phyloP scores from a whole-genome alignment of 1,140 invertebrate genomes.

The Drosophila varians region DNA sequence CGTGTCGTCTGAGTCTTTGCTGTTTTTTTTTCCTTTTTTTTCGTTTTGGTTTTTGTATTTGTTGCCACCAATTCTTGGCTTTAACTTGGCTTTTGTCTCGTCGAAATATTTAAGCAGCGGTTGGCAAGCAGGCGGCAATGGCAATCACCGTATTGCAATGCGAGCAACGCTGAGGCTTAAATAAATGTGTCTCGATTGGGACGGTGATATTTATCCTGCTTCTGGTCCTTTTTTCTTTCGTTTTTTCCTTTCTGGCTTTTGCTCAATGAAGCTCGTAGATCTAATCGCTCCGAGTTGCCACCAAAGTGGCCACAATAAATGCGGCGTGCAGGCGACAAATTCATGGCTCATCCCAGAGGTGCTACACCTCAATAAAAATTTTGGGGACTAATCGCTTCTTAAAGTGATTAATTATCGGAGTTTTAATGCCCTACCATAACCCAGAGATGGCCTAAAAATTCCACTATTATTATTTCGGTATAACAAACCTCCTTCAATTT shows the following conservation, averaged over 20 bases:
- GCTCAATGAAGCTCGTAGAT: conserved; percentile 66
- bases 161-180: conserved; percentile 71
- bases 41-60: conserved; percentile 3
- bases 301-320: conserved; percentile 45
- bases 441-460: not conserved
- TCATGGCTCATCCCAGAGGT: conserved; percentile 36
- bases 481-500: too few relatives aligned
- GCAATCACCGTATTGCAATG: conserved; percentile 63
- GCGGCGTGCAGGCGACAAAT: conserved; percentile 63
- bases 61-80: conserved; percentile 13
- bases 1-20: conserved; percentile 71
- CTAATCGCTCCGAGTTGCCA: conserved; percentile 64
- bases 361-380: conserved; percentile 17
- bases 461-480: not conserved
- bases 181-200: conserved; percentile 73
- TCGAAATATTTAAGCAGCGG: conserved; percentile 58
- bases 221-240: conserved; percentile 4
- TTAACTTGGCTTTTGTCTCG: conserved; percentile 52
- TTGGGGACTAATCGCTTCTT: not conserved
- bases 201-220: conserved; percentile 36
- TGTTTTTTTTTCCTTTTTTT: conserved; percentile 27
- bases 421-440: not conserved
- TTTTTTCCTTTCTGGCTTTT: conserved; percentile 19
- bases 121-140: conserved; percentile 29
- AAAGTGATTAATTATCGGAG: not conserved